A percentile compares a stretch with the other conserved stretches of the same genome.
Conservation (phyloP, 2,888 invertebrate genomes). For the Ditylenchus weischeri region DNA sequence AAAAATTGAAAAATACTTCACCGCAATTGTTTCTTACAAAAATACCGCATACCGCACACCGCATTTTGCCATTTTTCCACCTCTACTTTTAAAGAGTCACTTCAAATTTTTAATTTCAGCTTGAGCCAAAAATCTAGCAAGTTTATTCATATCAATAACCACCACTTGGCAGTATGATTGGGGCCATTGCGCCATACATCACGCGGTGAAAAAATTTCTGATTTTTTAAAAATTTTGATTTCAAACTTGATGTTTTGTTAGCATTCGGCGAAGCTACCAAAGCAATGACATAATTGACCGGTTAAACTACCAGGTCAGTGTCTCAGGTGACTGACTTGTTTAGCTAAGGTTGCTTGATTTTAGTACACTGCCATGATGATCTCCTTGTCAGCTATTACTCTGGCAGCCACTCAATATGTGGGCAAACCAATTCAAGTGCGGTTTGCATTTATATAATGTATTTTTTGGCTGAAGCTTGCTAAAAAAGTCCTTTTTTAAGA, state of each 20-base stretch:
- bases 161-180: slow-evolving; percentile 41
- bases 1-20: too few species aligned
- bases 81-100: too few species aligned
- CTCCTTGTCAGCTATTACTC: slow-evolving; percentile 48
- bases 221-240: slow-evolving; percentile 8
- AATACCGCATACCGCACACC: too few species aligned
- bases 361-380: slow-evolving; percentile 48
- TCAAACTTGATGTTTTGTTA: not conserved
- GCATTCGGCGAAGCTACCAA: slow-evolving; percentile 44
- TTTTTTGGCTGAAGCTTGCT: slow-evolving; percentile 10
- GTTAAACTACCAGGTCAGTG: slow-evolving; percentile 42
- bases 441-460: not conserved
- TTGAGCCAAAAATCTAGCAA: too few species aligned
- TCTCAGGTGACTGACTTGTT: not conserved
- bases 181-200: slow-evolving; percentile 47
- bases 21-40: too few species aligned
- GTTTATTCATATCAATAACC: too few species aligned
- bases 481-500: not conserved
- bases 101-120: too few species aligned
- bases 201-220: slow-evolving; percentile 16
- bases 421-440: slow-evolving; percentile 53
- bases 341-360: not conserved
- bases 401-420: slow-evolving; percentile 57
- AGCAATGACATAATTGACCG: slow-evolving; percentile 56
- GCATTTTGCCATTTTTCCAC: too few species aligned